phyloP scores from a whole-genome alignment of 2,888 invertebrate species.

The Portevinia maculata region DNA sequence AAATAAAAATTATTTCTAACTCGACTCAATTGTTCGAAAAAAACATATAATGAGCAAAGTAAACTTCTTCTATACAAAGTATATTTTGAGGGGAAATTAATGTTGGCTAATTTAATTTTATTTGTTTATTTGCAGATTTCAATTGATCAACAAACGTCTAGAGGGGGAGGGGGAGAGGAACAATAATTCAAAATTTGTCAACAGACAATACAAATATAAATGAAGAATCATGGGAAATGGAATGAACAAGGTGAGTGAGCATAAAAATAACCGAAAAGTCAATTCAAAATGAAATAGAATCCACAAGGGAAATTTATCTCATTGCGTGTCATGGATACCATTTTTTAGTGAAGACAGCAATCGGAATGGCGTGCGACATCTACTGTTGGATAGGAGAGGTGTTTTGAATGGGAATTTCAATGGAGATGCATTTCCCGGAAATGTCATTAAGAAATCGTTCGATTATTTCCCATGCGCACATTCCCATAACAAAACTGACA shows the following conservation, averaged over 20 bases:
- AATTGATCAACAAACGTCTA: conserved; percentile 19
- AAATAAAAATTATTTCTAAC: not conserved
- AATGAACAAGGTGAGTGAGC: conserved; percentile 92
- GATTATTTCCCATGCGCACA: too few relatives aligned
- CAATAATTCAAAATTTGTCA: conserved; percentile 47
- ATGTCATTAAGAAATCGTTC: too few relatives aligned
- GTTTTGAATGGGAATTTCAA: not conserved
- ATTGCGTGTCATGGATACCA: not conserved
- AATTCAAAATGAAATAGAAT: conserved; percentile 3
- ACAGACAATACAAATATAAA: conserved; percentile 77
- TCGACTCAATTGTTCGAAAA: conserved; percentile 29
- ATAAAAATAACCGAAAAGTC: conserved; percentile 4
- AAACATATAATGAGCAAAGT: not conserved
- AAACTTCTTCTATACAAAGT: conserved; percentile 44
- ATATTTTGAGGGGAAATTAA: conserved; percentile 8
- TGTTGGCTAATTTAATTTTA: conserved; percentile 7
- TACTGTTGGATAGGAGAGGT: conserved; percentile 3
- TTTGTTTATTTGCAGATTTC: conserved; percentile 50
- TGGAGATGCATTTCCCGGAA: too few relatives aligned
- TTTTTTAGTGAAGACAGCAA: not conserved
- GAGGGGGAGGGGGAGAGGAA: conserved; percentile 22
- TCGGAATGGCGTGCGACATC: not conserved
- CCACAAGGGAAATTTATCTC: conserved; percentile 3
- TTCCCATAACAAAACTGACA: too few relatives aligned
- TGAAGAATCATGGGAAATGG: conserved; percentile 91